Conservation (phyloP, 2,797 vertebrate species). For the Peromyscus eremicus region DNA sequence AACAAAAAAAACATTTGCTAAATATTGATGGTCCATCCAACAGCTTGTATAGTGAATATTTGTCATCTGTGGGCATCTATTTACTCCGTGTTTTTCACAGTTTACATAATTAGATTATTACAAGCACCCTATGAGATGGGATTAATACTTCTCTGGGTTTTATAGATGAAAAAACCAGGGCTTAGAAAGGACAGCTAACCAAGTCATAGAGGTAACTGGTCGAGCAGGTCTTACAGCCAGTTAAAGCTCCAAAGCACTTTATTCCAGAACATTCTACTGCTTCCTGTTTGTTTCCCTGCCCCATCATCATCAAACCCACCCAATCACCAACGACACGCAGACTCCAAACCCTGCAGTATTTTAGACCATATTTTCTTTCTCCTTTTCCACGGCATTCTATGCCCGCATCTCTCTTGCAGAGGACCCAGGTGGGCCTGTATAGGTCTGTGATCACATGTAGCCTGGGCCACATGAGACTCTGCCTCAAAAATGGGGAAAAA, state of each 20-base stretch:
- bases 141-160: neutral
- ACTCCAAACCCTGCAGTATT: neutral
- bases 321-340: neutral
- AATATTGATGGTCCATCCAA: neutral
- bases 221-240: neutral
- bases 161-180: neutral
- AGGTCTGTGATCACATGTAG: neutral
- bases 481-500: neutral
- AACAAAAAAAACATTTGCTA: neutral
- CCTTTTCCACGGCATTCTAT: neutral
- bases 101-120: neutral
- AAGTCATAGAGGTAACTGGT: neutral
- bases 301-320: neutral
- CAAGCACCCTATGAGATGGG: neutral
- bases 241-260: neutral
- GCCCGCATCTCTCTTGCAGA: neutral
- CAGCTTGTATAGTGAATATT: neutral
- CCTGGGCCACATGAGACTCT: neutral
- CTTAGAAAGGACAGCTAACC: neutral
- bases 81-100: neutral
- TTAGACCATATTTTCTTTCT: neutral
- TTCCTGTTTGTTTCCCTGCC: neutral
- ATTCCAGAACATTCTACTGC: neutral
- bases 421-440: neutral
- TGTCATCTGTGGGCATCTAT: neutral